Conservation (phyloP, 64 coral and sea anemone species). For the Dendrophyllia cribrosa region DNA sequence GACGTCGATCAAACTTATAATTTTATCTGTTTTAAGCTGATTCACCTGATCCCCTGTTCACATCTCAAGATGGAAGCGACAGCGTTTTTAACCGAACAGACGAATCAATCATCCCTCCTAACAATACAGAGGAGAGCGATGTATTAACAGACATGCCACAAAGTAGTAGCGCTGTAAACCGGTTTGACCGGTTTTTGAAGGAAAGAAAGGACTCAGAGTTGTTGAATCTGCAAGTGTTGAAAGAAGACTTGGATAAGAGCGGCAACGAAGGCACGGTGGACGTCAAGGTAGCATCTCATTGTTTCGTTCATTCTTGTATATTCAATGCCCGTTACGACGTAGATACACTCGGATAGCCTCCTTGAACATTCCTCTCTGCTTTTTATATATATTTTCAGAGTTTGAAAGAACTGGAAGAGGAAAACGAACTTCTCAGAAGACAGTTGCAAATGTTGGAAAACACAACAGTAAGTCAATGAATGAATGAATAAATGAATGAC, state of each 20-base stretch:
- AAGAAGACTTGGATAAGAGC: background rate
- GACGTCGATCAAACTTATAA: too few relatives aligned
- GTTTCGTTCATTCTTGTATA: background rate
- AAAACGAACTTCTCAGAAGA: conserved; percentile 28
- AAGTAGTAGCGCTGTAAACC: conserved; percentile 5
- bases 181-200: conserved; percentile 66
- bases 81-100: conserved; percentile 18
- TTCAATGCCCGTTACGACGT: background rate
- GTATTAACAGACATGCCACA: conserved; percentile 47
- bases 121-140: background rate
- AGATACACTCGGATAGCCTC: background rate
- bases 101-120: background rate
- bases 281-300: conserved; percentile 15
- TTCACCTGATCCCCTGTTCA: background rate
- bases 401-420: conserved; percentile 40
- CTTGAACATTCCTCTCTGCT: background rate
- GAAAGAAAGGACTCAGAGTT: conserved; percentile 72
- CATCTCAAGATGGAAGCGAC: conserved; percentile 24
- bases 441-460: conserved; percentile 10
- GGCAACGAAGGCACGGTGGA: background rate
- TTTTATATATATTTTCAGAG: background rate
- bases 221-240: background rate
- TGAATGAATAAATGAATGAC: too few relatives aligned
- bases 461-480: background rate
- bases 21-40: background rate